A percentile compares a stretch with the other conserved stretches of the same genome.
phyloP scores from a whole-genome alignment of 2,797 vertebrate genomes.

The Gallinago solitaria region DNA sequence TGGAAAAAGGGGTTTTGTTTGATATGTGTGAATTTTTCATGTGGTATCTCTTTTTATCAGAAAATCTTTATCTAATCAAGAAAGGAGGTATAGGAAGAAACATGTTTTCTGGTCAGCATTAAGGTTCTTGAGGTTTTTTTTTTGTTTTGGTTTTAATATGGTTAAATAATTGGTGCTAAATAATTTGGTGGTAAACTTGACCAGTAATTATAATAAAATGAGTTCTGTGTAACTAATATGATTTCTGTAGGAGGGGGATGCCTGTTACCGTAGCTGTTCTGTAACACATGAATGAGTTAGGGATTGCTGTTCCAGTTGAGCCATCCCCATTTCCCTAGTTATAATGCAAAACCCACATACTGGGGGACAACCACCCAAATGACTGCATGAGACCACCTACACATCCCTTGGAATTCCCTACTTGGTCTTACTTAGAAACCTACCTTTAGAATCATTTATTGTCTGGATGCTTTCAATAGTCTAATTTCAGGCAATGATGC shows the following conservation, averaged over 20 bases:
- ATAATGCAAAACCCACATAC: background rate
- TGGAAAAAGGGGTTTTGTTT: background rate
- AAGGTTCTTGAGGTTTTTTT: background rate
- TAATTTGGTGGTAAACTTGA: background rate
- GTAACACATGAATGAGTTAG: background rate
- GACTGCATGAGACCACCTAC: background rate
- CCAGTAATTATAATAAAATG: background rate
- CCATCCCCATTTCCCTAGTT: background rate
- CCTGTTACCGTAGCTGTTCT: background rate
- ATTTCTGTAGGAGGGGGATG: background rate
- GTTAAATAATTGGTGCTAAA: background rate
- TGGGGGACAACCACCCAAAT: background rate
- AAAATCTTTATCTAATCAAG: background rate
- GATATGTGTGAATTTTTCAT: background rate
- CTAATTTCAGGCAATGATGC: background rate
- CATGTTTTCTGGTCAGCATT: background rate
- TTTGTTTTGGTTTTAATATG: background rate
- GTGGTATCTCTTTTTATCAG: background rate
- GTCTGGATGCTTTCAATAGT: background rate
- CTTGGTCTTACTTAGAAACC: background rate
- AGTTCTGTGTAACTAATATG: background rate
- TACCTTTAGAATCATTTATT: background rate
- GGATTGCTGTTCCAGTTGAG: background rate
- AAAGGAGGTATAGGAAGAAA: background rate
- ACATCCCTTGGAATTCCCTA: background rate